These are phyloP conservation scores for Lagothrix lagotricha DNA, from an alignment of 2,797 vertebrate species.

Conservation along the genomic window DNA sequence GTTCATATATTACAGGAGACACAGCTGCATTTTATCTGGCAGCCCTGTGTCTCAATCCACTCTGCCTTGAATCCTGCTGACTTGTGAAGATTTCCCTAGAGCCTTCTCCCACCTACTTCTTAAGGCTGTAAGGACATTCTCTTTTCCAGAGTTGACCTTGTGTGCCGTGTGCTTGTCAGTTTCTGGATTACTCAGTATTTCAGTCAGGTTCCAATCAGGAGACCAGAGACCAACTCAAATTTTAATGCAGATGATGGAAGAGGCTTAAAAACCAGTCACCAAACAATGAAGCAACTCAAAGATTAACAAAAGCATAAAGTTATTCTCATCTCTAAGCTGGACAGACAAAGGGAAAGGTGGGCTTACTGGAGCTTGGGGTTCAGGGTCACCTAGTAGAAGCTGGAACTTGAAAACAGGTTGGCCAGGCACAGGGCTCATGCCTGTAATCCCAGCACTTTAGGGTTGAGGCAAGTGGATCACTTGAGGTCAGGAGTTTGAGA, in stretches of 20 bases:
- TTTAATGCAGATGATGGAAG: background rate
- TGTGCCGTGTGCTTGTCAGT: background rate
- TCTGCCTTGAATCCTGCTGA: background rate
- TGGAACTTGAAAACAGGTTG: background rate
- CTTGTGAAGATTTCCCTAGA: background rate
- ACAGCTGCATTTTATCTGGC: background rate
- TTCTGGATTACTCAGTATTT: background rate
- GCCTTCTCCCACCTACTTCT: background rate
- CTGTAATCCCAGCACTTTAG: too few species aligned
- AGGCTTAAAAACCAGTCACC: background rate
- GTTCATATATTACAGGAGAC: background rate
- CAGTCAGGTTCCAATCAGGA: background rate
- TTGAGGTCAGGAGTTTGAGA: too few species aligned
- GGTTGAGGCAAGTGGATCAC: too few species aligned
- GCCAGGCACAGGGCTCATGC: too few species aligned
- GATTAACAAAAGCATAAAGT: background rate
- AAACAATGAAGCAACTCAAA: background rate
- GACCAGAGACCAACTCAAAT: conserved; percentile 14
- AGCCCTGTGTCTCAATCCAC: background rate
- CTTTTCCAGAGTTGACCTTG: background rate
- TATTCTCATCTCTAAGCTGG: background rate
- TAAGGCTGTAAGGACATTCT: background rate
- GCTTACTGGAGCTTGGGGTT: background rate
- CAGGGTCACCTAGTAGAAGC: background rate
- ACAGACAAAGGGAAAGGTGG: background rate